Base-by-base conservation (phyloP, 2,113 vertebrate genomes). In the Otis tarda region DNA sequence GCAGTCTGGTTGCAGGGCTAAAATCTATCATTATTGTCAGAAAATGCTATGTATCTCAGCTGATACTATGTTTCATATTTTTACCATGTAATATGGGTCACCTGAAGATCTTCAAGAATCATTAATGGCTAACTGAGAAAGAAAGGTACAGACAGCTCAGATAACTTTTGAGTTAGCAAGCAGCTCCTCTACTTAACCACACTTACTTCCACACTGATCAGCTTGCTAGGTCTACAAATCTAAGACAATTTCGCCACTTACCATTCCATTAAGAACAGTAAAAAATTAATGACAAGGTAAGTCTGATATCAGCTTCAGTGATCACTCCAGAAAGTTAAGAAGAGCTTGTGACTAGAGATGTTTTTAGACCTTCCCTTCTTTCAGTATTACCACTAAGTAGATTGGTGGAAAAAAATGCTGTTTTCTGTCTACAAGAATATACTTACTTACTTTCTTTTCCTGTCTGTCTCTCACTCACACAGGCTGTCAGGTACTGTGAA, bases 221-320 rank as follows among this genome's bases (percentile, higher is more conserved):
- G 71, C 68, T 52, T 90, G 52, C 82, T 59, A 83, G 87, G 59
- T 74, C 91, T 87, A 95, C 91, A 93, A 94, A 96, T 88, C 94
- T 81, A 94, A 94, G 89, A 75, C 84, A 91, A 91, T 96, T 97
- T 96, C 82, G 90, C 71, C 91, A 83, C 84, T 97, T 96, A 91
- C 93, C 91, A 78, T 93, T 95, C 81, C 91, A 96, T 95, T 96
- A 96, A 91, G 94, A 89, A 91, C 55, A 90, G 83, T 97, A 93
- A 97, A 97, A 97, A 93, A 91, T 96, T 95, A 39, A 96, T 95
- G 91, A 96, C 71, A 60, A 94, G 86, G 69, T 70, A 93, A 87
- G 79, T 91, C 94, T 85, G 89, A 27, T 95, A 94, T 86, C 96
- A 94, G 91, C 93, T 80, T 67, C 91, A 64, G 79, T 47, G 82